Conservation (phyloP, 1,140 invertebrate species). For the Odontomachus brunneus region DNA sequence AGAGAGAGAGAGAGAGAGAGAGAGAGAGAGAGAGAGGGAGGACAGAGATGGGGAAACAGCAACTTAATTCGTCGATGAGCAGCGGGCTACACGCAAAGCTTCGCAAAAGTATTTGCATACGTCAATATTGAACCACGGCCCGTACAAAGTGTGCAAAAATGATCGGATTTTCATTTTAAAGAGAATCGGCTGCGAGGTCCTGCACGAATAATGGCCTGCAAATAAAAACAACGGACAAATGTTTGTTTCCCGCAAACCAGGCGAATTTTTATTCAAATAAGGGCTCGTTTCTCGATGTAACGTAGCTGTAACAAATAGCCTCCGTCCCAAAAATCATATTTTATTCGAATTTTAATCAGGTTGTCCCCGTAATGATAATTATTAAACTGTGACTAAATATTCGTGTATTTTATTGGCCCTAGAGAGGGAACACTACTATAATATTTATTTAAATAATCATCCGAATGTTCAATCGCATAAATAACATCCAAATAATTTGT, state of each 20-base stretch:
- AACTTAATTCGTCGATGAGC: neutral
- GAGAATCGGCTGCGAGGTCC: neutral
- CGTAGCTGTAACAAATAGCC: neutral
- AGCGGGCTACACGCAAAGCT: neutral
- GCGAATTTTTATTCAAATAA: slow-evolving; percentile 15
- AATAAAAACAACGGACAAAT: neutral
- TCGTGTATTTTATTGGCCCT: too few species aligned
- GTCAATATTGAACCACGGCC: neutral
- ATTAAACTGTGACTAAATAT: neutral
- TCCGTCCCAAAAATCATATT: neutral
- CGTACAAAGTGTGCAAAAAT: neutral
- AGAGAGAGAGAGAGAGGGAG: neutral
- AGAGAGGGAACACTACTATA: too few species aligned
- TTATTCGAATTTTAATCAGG: neutral
- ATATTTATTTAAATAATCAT: slow-evolving; percentile 8
- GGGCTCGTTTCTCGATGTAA: neutral
- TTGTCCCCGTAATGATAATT: neutral
- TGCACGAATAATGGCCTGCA: too few species aligned
- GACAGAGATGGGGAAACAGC: slow-evolving; percentile 26
- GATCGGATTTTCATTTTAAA: neutral
- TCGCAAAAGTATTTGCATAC: neutral
- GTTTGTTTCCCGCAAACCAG: neutral
- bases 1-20: neutral
- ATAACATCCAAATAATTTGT: neutral
- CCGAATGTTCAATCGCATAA: neutral